These are phyloP conservation scores for Brenthis daphne DNA, from an alignment of 2,888 invertebrate genomes.

Conservation along the genomic window DNA sequence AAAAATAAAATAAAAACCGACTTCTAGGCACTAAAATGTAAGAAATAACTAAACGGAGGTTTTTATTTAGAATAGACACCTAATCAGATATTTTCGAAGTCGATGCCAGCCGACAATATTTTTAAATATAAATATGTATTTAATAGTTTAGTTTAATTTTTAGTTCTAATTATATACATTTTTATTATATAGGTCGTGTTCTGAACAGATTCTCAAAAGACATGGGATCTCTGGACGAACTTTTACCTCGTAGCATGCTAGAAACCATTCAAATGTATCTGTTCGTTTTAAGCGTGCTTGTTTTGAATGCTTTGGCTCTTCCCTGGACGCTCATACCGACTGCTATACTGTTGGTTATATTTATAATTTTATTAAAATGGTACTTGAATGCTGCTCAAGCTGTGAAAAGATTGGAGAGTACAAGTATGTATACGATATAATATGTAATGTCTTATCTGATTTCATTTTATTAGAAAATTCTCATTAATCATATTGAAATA, in stretches of 20 bases:
- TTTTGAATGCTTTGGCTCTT: constrained; percentile 67
- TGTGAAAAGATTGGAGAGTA: constrained; percentile 87
- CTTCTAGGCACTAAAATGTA: too few species aligned
- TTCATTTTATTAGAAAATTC: background rate
- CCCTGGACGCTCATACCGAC: constrained; percentile 74
- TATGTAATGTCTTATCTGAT: background rate
- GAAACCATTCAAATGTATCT: constrained; percentile 83
- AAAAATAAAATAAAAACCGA: too few species aligned
- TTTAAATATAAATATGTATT: too few species aligned
- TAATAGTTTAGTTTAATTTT: too few species aligned
- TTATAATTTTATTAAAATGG: constrained; percentile 84
- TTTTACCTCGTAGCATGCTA: constrained; percentile 85
- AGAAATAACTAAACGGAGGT: too few species aligned
- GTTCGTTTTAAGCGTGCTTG: constrained; percentile 60
- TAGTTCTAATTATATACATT: background rate
- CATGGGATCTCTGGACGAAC: constrained; percentile 89
- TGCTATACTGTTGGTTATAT: constrained; percentile 72
- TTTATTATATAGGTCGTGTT: constrained; percentile 73
- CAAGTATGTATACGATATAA: constrained; percentile 76
- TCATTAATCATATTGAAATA: background rate
- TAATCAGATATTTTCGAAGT: too few species aligned
- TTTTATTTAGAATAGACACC: too few species aligned
- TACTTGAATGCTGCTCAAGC: constrained; percentile 89
- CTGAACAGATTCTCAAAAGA: constrained; percentile 92
- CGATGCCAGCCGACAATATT: too few species aligned